phyloP scores from a whole-genome alignment of 1,140 invertebrate species.

The Aphidius gifuensis region DNA sequence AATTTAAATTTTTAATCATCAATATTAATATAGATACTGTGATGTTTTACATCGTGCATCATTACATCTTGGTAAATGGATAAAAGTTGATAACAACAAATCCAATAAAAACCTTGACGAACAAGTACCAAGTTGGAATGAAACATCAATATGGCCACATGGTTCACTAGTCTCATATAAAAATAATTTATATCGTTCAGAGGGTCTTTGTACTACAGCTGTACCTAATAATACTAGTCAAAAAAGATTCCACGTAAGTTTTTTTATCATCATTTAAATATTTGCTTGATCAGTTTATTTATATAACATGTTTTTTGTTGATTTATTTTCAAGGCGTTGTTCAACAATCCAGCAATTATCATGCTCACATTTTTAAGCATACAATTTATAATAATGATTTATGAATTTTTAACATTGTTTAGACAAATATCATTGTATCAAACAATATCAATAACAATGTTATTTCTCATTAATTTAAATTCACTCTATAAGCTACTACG shows the following conservation, averaged over 20 bases:
- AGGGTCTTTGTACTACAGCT: slow-evolving; percentile 68
- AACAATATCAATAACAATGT: slow-evolving; percentile 77
- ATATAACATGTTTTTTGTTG: slow-evolving; percentile 10
- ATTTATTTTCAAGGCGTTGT: slow-evolving; percentile 66
- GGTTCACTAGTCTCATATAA: slow-evolving; percentile 79
- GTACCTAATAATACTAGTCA: slow-evolving; percentile 81
- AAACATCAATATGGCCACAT: slow-evolving; percentile 70
- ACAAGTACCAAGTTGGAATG: slow-evolving; percentile 69
- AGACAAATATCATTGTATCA: slow-evolving; percentile 87
- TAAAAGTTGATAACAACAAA: slow-evolving; percentile 59
- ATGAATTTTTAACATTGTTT: slow-evolving; percentile 76
- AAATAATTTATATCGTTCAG: slow-evolving; percentile 75
- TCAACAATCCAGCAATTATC: slow-evolving; percentile 80
- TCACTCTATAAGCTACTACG: slow-evolving; percentile 85
- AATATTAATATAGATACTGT: slow-evolving; percentile 62
- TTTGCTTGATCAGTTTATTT: not conserved
- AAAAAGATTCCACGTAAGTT: slow-evolving; percentile 79
- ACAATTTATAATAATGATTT: slow-evolving; percentile 69
- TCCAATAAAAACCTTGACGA: slow-evolving; percentile 59
- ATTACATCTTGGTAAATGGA: slow-evolving; percentile 85
- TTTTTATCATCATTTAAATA: too few species aligned
- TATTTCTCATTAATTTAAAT: slow-evolving; percentile 88
- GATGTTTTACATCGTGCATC: slow-evolving; percentile 87
- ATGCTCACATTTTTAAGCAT: slow-evolving; percentile 72
- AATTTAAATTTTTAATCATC: not conserved